A percentile compares a stretch with the other conserved stretches of the same genome.
These are phyloP conservation scores for Chrysolina haemoptera DNA, from an alignment of 2,888 invertebrate genomes.

Conservation along the genomic window DNA sequence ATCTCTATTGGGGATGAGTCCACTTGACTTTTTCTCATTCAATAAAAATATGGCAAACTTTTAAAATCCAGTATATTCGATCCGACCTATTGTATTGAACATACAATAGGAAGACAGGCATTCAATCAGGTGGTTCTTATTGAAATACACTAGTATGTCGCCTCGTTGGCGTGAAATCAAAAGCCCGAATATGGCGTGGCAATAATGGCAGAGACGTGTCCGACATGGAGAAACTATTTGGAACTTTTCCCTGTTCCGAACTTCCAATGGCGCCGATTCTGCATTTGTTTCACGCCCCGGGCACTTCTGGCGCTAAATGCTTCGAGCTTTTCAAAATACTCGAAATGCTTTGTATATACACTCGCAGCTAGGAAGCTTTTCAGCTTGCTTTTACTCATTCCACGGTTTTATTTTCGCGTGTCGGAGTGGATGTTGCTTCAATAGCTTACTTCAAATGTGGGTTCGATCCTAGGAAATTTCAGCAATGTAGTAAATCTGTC, in stretches of 20 bases:
- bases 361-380: not conserved
- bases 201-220: constrained; percentile 16
- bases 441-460: not conserved
- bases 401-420: not conserved
- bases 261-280: constrained; percentile 1
- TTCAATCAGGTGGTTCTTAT: constrained; percentile 3
- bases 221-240: constrained; percentile 2
- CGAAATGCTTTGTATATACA: not conserved
- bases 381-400: not conserved
- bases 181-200: not conserved
- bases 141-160: not conserved
- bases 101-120: not conserved
- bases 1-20: no score
- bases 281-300: constrained; percentile 9
- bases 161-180: not conserved
- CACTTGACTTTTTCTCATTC: no score
- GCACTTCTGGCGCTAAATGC: constrained; percentile 13
- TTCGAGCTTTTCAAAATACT: constrained; percentile 2
- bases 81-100: no score
- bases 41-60: no score
- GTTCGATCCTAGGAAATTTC: not conserved
- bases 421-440: not conserved
- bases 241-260: not conserved
- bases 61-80: no score
- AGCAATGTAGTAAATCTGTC: not conserved